Conservation (phyloP, 2,113 vertebrate genomes). For the Saguinus imperator region DNA sequence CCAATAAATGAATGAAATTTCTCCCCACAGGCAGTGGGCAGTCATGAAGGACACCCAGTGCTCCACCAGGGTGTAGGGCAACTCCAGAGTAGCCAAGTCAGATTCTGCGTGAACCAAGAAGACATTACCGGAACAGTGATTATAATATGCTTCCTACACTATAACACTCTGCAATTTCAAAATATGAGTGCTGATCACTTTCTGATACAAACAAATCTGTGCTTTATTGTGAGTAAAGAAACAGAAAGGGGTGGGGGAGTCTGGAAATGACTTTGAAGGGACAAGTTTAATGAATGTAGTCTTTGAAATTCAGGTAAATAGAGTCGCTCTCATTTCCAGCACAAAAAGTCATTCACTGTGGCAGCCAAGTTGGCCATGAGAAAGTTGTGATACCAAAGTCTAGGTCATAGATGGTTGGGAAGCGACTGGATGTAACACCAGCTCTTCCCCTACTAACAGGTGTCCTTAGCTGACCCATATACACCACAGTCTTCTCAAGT, state of each 20-base stretch:
- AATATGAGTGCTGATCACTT: background rate
- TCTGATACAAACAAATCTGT: background rate
- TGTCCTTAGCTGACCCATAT: background rate
- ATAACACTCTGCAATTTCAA: constrained; percentile 23
- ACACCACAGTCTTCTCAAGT: background rate
- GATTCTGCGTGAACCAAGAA: constrained; percentile 43
- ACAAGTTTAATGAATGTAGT: background rate
- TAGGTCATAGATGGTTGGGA: background rate
- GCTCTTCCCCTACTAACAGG: background rate
- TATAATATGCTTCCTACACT: constrained; percentile 50
- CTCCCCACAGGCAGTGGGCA: background rate
- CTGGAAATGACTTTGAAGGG: background rate
- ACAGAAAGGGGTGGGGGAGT: background rate
- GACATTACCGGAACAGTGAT: constrained; percentile 73
- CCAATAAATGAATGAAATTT: background rate
- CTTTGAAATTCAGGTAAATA: constrained; percentile 13
- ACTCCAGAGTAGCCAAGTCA: constrained; percentile 39
- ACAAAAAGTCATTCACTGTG: background rate
- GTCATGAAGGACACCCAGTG: background rate
- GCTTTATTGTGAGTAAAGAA: constrained; percentile 29
- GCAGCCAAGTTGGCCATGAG: background rate
- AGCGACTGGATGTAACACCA: background rate
- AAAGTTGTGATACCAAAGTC: background rate
- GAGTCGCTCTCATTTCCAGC: background rate
- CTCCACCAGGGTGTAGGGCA: constrained; percentile 13